Base-by-base conservation (phyloP, 2,888 invertebrate species). In the Archaeoteleia sp. region DNA sequence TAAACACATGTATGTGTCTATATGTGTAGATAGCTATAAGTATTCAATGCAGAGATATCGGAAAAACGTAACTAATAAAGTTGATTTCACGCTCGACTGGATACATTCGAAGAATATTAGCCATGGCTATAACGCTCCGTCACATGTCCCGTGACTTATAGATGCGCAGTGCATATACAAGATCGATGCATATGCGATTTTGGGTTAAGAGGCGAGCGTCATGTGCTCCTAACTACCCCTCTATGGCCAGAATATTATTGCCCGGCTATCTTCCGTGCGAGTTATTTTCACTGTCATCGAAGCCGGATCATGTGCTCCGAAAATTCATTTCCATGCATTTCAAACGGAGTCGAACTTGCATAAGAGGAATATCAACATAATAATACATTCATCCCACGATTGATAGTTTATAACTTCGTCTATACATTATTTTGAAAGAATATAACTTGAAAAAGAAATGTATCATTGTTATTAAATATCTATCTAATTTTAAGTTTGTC, bases 161-260 rank as follows among this genome's bases (percentile, higher is more conserved):
- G 39, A 34, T 45, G 57, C 53, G 34, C 37, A 39, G 45, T 40
- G 43, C 63, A 63, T 39, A 67, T 63, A 71, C 71, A 51, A 63
- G 55, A 74, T 73, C 51, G 49, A 67, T 55, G 67, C 63, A 71
- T 73, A 72, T 73, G 69, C 72, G 72, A 76, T 79, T 77, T 79
- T 73, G 72, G 81, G 78, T 79, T 79, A 82, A 81, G 80, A 82
- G 82, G 75, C 81, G 75, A 76, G 82, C 84, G 84, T 83, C 84
- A 84, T 80, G 81, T 84, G 84, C 77, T 80, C 75, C 74, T 83
- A 84, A 84, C 83, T 81, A 77, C 74, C 69, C 74, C 71, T 68
- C 75, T 78, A 80, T 82, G 79, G 77, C 75, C 81, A 78, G 82
- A 79, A 82, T 84, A 83, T 82, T 81, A 84, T 83, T 82, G 81